A percentile compares a stretch with the other conserved stretches of the same genome.
Conservation (phyloP, 2,888 invertebrate species). For the Catocala sponsa region DNA sequence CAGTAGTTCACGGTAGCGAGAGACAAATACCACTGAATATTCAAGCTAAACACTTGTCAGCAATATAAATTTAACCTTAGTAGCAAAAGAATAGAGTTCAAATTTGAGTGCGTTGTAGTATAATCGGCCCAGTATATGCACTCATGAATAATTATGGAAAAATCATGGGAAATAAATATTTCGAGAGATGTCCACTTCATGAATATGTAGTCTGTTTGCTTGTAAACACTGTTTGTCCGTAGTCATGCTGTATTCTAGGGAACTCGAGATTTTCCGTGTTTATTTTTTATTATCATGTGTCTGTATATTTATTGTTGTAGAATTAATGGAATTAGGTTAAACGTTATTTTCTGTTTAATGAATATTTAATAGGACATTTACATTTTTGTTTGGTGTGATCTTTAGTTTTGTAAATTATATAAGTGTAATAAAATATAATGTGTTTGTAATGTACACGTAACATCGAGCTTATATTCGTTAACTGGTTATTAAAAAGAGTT, state of each 20-base stretch:
- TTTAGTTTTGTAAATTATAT: conserved; percentile 12
- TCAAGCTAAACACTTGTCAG: conserved; percentile 7
- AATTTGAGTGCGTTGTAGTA: conserved; percentile 13
- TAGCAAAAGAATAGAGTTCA: conserved; percentile 5
- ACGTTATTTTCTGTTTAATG: conserved; percentile 12
- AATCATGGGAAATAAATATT: conserved; percentile 54
- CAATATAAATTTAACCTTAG: conserved; percentile 20
- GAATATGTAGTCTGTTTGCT: conserved; percentile 51
- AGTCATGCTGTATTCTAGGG: conserved; percentile 36
- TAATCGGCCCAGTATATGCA: conserved; percentile 28
- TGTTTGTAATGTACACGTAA: conserved; percentile 6
- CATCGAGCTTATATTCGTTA: neutral
- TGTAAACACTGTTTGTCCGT: conserved; percentile 48
- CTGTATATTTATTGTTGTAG: conserved; percentile 5
- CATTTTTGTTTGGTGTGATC: conserved; percentile 7
- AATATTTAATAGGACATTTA: conserved; percentile 16
- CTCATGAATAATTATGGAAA: conserved; percentile 50
- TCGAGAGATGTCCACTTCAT: conserved; percentile 44
- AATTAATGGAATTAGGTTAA: conserved; percentile 13
- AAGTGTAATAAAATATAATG: conserved; percentile 13
- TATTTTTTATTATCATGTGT: conserved; percentile 17
- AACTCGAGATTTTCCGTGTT: conserved; percentile 31
- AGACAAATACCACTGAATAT: conserved; percentile 44
- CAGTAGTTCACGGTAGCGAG: conserved; percentile 71
- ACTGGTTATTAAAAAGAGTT: neutral